Conservation (phyloP, 2,113 vertebrate species). For the Pteruthius melanotis region DNA sequence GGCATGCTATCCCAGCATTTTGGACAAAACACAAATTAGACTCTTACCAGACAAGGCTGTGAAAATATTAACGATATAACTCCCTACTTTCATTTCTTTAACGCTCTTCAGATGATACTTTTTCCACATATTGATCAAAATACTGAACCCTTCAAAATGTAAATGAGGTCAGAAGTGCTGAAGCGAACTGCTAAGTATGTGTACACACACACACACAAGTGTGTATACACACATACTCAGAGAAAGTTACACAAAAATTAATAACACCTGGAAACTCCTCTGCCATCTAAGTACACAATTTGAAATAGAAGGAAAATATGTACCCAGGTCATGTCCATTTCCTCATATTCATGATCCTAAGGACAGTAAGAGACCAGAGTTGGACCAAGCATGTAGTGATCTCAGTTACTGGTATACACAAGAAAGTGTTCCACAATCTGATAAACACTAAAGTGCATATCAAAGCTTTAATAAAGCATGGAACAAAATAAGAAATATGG, state of each 20-base stretch:
- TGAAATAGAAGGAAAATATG: neutral
- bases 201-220: neutral
- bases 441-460: neutral
- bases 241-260: neutral
- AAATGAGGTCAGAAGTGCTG: neutral
- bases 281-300: neutral
- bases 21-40: neutral
- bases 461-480: neutral
- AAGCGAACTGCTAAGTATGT: neutral
- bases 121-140: neutral
- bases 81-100: neutral
- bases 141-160: neutral
- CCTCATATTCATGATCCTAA: neutral
- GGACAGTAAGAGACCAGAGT: neutral
- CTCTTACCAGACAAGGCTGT: neutral
- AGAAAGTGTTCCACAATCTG: neutral
- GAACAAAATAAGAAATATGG: neutral
- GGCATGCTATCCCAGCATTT: neutral
- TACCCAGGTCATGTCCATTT: neutral
- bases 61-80: neutral
- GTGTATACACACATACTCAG: neutral
- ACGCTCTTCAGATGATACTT: neutral
- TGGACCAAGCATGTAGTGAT: neutral
- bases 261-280: neutral
- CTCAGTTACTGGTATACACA: neutral